Base-by-base conservation (phyloP, 2,113 vertebrate species). In the Vireo altiloquus region DNA sequence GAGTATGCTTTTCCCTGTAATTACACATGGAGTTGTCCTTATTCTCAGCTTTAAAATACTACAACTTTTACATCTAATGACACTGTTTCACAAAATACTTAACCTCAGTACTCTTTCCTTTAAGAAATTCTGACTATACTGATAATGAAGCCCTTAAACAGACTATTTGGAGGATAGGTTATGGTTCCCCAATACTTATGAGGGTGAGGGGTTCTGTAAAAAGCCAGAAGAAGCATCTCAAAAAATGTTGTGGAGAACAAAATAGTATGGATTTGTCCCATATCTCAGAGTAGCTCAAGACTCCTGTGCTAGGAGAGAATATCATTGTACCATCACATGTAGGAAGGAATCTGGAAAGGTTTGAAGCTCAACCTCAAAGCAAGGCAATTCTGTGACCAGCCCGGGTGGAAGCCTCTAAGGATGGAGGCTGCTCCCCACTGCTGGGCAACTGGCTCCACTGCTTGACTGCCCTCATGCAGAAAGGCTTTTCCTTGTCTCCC, bases 171-270 rank as follows among this genome's bases (percentile, higher is more conserved):
- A 66, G 5, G 19, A 53, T 7, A 57, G 7, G 3, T 66, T 49
- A 71, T 3, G 0, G 12, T 37, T 76, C 7, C 24, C 24, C 1
- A 3, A 17, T 53, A 46, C 15, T 42, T 60, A 25, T 11, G 8
- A 7, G 4, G 3, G 7, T 33, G 12, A 65, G 5, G 2, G 3
- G 3, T 40, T 69, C 28, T 64, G 40, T 2, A 2, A 85, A 49
- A 64, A 78, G 19, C 49, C 44, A 54, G 53, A 87, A 86, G 11
- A 42, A 21, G 6, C 14, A 59, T 33, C 53, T 50, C 3, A 4
- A 78, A 82, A 87, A 88, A 88, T 20, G 19, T 5, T 35, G 3
- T 5, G 9, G 30, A 52, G 17, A 30, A 59, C 7, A 68, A 82
- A 78, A 94, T 31, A 2, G 6, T n/a, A 54, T 21, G 5, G 24